phyloP scores from a whole-genome alignment of 2,113 vertebrate species.

The Naja naja region DNA sequence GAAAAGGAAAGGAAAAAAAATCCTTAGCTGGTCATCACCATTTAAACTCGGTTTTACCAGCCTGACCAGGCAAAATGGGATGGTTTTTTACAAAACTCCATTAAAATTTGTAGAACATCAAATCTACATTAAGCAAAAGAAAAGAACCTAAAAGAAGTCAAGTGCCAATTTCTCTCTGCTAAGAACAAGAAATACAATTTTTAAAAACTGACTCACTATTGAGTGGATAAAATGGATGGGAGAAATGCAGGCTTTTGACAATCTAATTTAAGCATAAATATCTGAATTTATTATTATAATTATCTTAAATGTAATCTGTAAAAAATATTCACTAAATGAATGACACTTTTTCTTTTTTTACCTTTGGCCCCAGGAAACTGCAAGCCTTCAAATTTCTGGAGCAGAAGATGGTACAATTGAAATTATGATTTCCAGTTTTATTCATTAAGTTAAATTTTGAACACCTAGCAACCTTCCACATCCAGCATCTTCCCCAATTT shows the following conservation, averaged over 20 bases:
- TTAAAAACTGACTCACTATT: not conserved
- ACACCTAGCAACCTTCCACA: not conserved
- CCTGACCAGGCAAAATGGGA: not conserved
- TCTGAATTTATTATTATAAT: not conserved
- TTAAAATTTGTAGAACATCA: constrained; percentile 26
- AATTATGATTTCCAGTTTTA: not conserved
- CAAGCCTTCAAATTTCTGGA: not conserved
- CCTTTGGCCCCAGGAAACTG: not conserved
- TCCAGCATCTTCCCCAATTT: not conserved
- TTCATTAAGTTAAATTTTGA: not conserved
- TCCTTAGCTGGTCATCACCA: constrained; percentile 51
- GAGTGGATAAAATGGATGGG: not conserved
- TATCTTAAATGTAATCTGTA: not conserved
- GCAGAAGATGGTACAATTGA: not conserved
- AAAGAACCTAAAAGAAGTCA: constrained; percentile 7
- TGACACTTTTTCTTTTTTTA: not conserved
- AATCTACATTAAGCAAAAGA: not conserved
- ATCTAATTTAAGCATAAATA: not conserved
- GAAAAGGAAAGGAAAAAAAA: constrained; percentile 34
- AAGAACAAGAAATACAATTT: not conserved
- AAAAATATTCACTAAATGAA: not conserved
- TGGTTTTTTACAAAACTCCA: constrained; percentile 10
- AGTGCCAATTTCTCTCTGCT: not conserved
- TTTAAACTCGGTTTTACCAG: constrained; percentile 54
- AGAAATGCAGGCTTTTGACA: not conserved